Conservation (phyloP, 2,113 vertebrate genomes). For the Ictalurus furcatus region DNA sequence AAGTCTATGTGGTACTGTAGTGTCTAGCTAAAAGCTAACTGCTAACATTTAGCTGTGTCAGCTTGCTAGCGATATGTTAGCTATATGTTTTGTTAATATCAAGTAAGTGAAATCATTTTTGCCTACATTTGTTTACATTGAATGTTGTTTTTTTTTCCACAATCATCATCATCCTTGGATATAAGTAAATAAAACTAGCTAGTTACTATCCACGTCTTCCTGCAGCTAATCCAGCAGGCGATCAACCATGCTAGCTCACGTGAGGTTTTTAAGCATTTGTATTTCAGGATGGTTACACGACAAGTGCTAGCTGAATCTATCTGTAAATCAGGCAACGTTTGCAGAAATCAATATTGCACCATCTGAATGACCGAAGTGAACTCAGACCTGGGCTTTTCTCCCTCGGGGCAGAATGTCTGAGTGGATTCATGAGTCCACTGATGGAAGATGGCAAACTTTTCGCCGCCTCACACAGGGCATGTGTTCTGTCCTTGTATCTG, state of each 20-base stretch:
- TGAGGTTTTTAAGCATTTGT: background rate
- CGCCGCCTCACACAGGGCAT: conserved; percentile 18
- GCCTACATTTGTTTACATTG: background rate
- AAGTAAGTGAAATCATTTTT: background rate
- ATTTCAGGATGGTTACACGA: background rate
- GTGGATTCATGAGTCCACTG: background rate
- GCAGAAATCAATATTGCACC: conserved; percentile 29
- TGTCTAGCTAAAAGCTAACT: background rate
- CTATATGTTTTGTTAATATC: background rate
- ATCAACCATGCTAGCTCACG: background rate
- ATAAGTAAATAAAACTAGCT: background rate
- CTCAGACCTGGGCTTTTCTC: conserved; percentile 18
- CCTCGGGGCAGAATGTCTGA: conserved; percentile 15
- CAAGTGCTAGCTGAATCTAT: background rate
- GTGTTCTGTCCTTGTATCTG: conserved; percentile 49
- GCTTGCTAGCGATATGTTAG: background rate
- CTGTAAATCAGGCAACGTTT: conserved; percentile 23
- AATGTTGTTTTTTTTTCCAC: background rate
- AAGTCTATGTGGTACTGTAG: background rate
- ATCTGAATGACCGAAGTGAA: background rate
- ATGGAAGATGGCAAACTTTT: conserved; percentile 32
- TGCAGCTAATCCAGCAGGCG: background rate
- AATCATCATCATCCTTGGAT: background rate
- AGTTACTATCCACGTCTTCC: background rate
- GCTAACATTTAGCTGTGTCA: background rate